Evolutionary conservation across 2,888 invertebrate genomes (phyloP), one percentile per base, ranked within the genome.

Genomic region (Nephrotoma appendiculata): DNA sequence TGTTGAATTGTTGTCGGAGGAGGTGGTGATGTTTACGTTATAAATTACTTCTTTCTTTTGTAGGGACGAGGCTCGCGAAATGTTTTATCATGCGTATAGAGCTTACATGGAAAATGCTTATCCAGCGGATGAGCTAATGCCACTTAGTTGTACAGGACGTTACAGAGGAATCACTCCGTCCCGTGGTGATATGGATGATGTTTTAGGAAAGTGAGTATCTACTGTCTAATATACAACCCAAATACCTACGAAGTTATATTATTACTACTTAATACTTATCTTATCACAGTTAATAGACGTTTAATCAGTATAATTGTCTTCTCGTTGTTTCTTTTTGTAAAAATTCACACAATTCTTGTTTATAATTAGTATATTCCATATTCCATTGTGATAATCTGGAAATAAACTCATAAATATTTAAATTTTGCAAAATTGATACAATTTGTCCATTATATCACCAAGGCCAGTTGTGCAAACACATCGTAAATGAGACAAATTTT

Each of bases 71-170:
- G 95, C 98, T 12, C 93, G 97, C 87, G 96, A 97, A 90, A 98
- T 99, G 98, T 99, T 99, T 91, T 97, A 98, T 91, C 99, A 99
- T 93, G 98, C 98, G 4, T 99, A 98, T 90, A 93, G 95, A 90
- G 96, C 98, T 1, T 99, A 99, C 90, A 98, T 99, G 98, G 96
- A 96, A 89, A 96, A 98, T 93, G 99, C 99, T 12, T 99, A 97
- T 92, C 99, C 99, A 86, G 99, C 99, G 19, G 99, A 99, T 93
- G 99, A 99, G 92, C 92, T 99, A 88, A 98, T 99, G 99, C 99
- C 99, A 0, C 93, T 99, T 52, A 97, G 96, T 90, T 99, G 99
- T 91, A 95, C 96, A 90, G 99, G 99, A 43, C 93, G 99, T 86
- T 98, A 95, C 92, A 93, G 98, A 89, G 98, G 98, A 5, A 93